These are phyloP conservation scores for Pseudocheirus occidentalis DNA, from an alignment of 2,797 vertebrate genomes.

Conservation along the genomic window DNA sequence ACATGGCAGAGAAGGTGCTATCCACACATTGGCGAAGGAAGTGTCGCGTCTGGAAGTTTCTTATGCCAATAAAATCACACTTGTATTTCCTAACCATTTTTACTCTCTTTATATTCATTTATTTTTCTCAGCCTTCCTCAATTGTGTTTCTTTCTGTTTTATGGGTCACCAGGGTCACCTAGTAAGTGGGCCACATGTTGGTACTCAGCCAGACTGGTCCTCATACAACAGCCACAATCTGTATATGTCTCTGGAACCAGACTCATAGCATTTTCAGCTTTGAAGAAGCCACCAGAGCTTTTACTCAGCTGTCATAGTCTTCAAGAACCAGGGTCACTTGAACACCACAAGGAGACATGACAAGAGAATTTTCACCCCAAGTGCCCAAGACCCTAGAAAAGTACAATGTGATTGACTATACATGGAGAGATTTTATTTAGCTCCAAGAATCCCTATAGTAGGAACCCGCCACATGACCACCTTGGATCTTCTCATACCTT, in stretches of 20 bases:
- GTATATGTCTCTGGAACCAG: not conserved
- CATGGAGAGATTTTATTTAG: not conserved
- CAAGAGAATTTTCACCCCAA: not conserved
- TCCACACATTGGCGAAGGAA: not conserved
- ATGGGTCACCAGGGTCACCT: not conserved
- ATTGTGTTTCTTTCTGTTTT: not conserved
- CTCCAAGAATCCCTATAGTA: not conserved
- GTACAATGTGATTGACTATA: not conserved
- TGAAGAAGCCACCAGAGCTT: not conserved
- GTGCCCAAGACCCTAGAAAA: not conserved
- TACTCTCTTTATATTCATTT: not conserved
- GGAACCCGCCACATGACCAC: not conserved
- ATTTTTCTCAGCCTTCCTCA: not conserved
- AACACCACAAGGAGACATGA: not conserved
- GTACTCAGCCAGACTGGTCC: not conserved
- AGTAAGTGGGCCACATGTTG: not conserved
- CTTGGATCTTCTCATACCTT: slow-evolving; percentile 63
- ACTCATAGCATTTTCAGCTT: not conserved
- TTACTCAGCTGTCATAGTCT: not conserved
- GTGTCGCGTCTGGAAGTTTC: not conserved
- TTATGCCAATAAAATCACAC: not conserved
- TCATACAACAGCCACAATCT: not conserved
- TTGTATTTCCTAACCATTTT: not conserved
- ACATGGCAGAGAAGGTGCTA: not conserved
- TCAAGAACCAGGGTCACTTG: not conserved